Conservation (phyloP, 2,797 vertebrate genomes). For the Saxicola maurus region DNA sequence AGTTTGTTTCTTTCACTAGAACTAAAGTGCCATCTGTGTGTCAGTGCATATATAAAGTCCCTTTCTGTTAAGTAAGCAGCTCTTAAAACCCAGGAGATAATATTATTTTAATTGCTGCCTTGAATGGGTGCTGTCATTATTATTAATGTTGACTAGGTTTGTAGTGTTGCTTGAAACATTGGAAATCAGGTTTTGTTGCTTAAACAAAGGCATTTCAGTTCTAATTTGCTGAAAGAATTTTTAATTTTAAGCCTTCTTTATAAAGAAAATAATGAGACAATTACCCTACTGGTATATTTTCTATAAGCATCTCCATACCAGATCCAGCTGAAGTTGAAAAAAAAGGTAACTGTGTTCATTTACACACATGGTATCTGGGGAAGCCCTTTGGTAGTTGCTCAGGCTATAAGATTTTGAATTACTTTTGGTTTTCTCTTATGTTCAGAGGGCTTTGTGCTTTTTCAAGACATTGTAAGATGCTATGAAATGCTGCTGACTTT, state of each 20-base stretch:
- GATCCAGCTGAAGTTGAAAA: neutral
- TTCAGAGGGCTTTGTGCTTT: neutral
- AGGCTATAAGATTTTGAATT: neutral
- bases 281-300: neutral
- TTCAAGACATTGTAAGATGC: neutral
- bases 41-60: constrained; percentile 4
- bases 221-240: constrained; percentile 46
- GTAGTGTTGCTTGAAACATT: constrained; percentile 13
- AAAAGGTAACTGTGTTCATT: neutral
- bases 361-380: neutral
- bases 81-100: constrained; percentile 26
- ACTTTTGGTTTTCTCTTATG: neutral
- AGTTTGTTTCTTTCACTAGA: constrained; percentile 25
- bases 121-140: constrained; percentile 46
- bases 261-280: neutral
- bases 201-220: constrained; percentile 50
- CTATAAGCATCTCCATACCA: neutral
- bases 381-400: neutral
- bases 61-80: constrained; percentile 40
- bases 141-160: constrained; percentile 51
- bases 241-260: neutral
- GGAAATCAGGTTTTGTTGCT: constrained; percentile 28
- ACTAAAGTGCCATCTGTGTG: constrained; percentile 28
- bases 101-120: constrained; percentile 53
- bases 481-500: neutral